Percentiles rank a stretch among this genome's conserved stretches.
These are phyloP conservation scores for Coreius guichenoti DNA, from an alignment of 2,797 vertebrate species.

Conservation along the genomic window DNA sequence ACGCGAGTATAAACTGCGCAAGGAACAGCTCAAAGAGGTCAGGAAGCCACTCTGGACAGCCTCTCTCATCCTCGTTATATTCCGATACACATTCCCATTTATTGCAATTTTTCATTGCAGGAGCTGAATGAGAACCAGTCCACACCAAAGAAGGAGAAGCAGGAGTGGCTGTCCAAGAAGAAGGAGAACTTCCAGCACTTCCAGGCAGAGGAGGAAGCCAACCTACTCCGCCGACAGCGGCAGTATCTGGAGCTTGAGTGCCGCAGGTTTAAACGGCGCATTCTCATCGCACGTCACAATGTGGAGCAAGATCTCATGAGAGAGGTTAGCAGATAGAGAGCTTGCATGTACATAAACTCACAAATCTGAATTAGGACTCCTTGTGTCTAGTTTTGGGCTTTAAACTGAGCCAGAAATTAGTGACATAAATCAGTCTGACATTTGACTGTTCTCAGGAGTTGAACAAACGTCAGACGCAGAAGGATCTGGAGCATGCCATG, in stretches of 20 bases:
- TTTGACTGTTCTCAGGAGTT: conserved; percentile 83
- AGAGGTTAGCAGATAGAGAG: conserved; percentile 42
- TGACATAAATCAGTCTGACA: background rate
- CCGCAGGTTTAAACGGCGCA: conserved; percentile 94
- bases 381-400: background rate
- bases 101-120: conserved; percentile 71
- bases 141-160: conserved; percentile 99
- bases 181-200: conserved; percentile 99
- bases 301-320: conserved; percentile 95
- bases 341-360: background rate
- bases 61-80: background rate
- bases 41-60: background rate
- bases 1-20: conserved; percentile 97
- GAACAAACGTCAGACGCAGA: conserved; percentile 97
- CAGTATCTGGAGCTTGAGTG: conserved; percentile 97
- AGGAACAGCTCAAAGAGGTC: conserved; percentile 98
- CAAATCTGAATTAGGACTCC: background rate
- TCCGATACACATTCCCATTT: background rate
- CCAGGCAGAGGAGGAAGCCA: conserved; percentile 98
- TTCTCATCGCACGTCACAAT: conserved; percentile 95
- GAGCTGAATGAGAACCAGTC: conserved; percentile 98
- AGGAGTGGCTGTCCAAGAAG: conserved; percentile 98
- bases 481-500: conserved; percentile 98
- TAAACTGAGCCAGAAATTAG: background rate
- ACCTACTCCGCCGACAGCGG: conserved; percentile 91